Evolutionary conservation across 2,113 vertebrate species (phyloP).

Genomic region (Gallinago undulata): DNA sequence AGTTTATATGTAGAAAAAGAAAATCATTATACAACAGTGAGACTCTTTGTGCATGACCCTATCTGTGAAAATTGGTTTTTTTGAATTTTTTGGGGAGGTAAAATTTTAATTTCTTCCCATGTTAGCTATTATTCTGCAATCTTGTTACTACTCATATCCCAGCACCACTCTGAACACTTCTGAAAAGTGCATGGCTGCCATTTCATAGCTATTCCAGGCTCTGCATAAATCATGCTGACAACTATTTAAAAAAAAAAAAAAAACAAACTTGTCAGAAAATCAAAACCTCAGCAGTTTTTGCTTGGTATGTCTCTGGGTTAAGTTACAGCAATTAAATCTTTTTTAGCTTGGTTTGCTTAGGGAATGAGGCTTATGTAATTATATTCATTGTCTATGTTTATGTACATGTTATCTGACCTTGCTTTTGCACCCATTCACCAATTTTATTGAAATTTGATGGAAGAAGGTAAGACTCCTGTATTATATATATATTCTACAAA

Average conservation of each 20-base stretch:
- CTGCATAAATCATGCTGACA: conserved; percentile 24
- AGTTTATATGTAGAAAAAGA: too few species aligned
- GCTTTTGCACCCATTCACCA: background rate
- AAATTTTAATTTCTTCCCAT: background rate
- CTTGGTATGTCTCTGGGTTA: background rate
- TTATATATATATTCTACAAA: background rate
- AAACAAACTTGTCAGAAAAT: background rate
- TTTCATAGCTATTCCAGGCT: background rate
- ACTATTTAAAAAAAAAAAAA: background rate
- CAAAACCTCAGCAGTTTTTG: conserved; percentile 28
- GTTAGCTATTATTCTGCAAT: background rate
- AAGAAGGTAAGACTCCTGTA: background rate
- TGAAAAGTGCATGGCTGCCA: background rate
- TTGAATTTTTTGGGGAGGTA: background rate
- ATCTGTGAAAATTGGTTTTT: background rate
- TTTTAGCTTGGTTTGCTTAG: conserved; percentile 16
- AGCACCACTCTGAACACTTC: background rate
- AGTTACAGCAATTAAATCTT: conserved; percentile 12
- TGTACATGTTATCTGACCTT: background rate
- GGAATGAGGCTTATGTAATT: conserved; percentile 10
- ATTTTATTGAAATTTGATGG: background rate
- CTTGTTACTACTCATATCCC: background rate
- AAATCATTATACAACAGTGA: background rate
- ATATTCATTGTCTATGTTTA: background rate
- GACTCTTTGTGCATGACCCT: background rate